A percentile compares a stretch with the other conserved stretches of the same genome.
Conservation (phyloP, 2,113 vertebrate genomes). For the Mesembrinibis cayennensis region DNA sequence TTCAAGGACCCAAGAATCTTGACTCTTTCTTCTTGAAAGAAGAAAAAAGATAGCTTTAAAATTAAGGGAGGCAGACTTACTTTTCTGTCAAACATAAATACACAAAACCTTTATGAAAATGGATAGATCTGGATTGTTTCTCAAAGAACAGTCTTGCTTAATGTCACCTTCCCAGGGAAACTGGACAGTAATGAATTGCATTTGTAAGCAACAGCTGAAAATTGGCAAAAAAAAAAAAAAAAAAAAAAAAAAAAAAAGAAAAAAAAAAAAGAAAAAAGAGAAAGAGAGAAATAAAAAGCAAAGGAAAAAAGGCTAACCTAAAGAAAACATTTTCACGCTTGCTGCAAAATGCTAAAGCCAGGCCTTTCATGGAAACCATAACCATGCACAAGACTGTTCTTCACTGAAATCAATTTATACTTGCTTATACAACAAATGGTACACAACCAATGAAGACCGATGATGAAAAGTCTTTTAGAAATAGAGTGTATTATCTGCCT, state of each 20-base stretch:
- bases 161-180: background rate
- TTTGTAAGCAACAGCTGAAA: background rate
- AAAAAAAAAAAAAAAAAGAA: background rate
- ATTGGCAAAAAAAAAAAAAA: background rate
- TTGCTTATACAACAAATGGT: background rate
- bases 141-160: background rate
- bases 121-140: background rate
- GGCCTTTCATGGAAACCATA: background rate
- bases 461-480: background rate
- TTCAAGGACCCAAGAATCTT: background rate
- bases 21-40: background rate
- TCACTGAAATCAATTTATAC: background rate
- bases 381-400: background rate
- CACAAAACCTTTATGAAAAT: background rate
- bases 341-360: background rate
- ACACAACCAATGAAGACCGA: background rate
- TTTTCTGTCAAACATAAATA: background rate
- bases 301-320: background rate
- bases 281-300: background rate
- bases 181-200: background rate
- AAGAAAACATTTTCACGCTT: background rate
- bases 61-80: background rate
- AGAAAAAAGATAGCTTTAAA: background rate
- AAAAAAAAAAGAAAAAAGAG: background rate
- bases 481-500: background rate